Base-by-base conservation (phyloP, 2,888 invertebrate species). In the Drosophila lutescens region DNA sequence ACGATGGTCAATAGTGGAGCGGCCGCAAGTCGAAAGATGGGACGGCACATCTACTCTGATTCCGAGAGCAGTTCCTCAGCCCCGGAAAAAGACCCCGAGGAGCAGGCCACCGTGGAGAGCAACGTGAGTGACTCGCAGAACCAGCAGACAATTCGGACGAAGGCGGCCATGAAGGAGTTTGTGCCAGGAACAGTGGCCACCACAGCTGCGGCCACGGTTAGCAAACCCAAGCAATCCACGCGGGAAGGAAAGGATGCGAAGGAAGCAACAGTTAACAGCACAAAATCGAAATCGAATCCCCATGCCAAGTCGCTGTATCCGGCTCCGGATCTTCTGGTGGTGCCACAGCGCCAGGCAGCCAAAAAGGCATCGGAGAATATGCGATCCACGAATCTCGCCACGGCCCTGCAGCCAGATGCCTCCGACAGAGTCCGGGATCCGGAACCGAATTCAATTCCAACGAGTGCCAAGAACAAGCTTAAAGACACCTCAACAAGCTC, bases 351-450 rank as follows among this genome's bases (percentile, higher is more conserved):
- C 57, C 96, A 97, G 92, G 97, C 97, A 32, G 97, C 97, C 30
- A 97, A 97, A 91, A 97, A 97, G 90, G 97, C 97, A 1, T 96
- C 96, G 1, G 97, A 97, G 91, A 97, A 96, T 89, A 95, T 97
- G 94, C 95, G 94, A 69, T 95, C 94, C 20, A 95, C 94, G 50
- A 95, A 94, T 78, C 93, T 92, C 30, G 79, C 77, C 9, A 63
- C 82, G 9, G 49, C 68, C 6, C 23, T 69, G 23, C 62, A 82
- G 56, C 82, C 86, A 0, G 86, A 86, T 46, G 71, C 43, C 10
- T 26, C 50, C 0, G 83, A 84, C 2, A 74, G 88, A 1, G 26
- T 83, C n/a, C 67, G 80, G 0, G 83, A 83, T 15, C 74, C 86
- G 0, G 84, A 85, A 15, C 30, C 36, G 6, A 46, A 26, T 15